phyloP scores from a whole-genome alignment of 2,797 vertebrate species.

The Cyprinodon diabolis region DNA sequence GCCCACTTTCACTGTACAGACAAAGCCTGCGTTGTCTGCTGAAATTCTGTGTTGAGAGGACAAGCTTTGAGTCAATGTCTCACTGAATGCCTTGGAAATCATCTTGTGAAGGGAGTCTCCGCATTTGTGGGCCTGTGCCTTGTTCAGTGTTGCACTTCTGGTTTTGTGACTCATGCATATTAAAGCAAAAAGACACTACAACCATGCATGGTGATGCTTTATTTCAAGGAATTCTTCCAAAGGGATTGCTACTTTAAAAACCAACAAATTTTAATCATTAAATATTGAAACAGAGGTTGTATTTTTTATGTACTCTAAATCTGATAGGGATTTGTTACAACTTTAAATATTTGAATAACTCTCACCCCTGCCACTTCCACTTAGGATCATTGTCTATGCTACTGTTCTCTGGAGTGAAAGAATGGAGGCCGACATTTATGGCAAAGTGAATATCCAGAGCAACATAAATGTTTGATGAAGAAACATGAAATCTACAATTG shows the following conservation, averaged over 20 bases:
- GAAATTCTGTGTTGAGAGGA: slow-evolving; percentile 61
- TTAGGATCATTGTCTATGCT: background rate
- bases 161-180: slow-evolving; percentile 50
- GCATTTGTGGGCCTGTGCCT: slow-evolving; percentile 29
- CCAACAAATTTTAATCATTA: slow-evolving; percentile 2
- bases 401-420: slow-evolving; percentile 6
- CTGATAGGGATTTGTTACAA: background rate
- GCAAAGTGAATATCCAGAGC: slow-evolving; percentile 6
- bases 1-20: slow-evolving; percentile 57
- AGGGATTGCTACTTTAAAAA: slow-evolving; percentile 17
- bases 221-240: background rate
- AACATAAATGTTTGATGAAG: slow-evolving; percentile 11
- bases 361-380: slow-evolving; percentile 1
- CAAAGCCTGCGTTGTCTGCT: slow-evolving; percentile 72
- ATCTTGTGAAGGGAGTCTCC: slow-evolving; percentile 42
- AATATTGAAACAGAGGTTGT: background rate
- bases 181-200: slow-evolving; percentile 32
- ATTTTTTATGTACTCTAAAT: slow-evolving; percentile 4
- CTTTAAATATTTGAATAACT: slow-evolving; percentile 9
- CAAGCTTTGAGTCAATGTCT: slow-evolving; percentile 65
- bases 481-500: slow-evolving; percentile 12
- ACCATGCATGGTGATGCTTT: slow-evolving; percentile 9
- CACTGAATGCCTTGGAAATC: slow-evolving; percentile 68
- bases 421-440: too few species aligned
- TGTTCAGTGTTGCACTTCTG: slow-evolving; percentile 21